phyloP scores from a whole-genome alignment of 2,797 vertebrate species.

The Tachyglossus aculeatus region DNA sequence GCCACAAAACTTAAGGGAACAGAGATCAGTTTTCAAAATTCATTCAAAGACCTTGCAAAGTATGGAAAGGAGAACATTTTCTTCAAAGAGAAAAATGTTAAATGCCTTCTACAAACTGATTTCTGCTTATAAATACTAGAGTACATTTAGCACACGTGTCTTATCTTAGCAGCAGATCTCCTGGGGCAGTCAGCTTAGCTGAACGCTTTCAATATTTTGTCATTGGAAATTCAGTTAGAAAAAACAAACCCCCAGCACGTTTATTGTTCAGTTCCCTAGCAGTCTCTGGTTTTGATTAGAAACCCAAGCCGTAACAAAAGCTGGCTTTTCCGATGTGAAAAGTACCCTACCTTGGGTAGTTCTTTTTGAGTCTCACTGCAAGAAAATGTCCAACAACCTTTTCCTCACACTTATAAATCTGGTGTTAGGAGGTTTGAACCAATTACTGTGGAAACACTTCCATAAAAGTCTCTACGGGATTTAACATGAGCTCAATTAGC shows the following conservation, averaged over 20 bases:
- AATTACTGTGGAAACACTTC: conserved; percentile 32
- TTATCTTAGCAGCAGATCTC: conserved; percentile 18
- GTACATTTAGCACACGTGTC: conserved; percentile 1
- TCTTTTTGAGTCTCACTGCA: background rate
- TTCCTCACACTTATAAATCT: background rate
- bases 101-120: conserved; percentile 17
- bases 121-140: conserved; percentile 13
- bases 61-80: conserved; percentile 21
- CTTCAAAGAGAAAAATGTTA: conserved; percentile 14
- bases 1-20: conserved; percentile 32
- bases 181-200: conserved; percentile 41
- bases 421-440: conserved; percentile 1
- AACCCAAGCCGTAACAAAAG: conserved; percentile 38
- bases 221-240: conserved; percentile 52
- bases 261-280: conserved; percentile 38
- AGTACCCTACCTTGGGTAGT: background rate
- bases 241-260: conserved; percentile 48
- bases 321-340: conserved; percentile 34
- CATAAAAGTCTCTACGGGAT: conserved; percentile 31
- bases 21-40: conserved; percentile 33
- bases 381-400: background rate
- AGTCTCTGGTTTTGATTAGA: conserved; percentile 65
- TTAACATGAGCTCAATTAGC: conserved; percentile 37
- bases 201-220: conserved; percentile 50
- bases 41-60: conserved; percentile 32